Conservation (phyloP, 2,797 vertebrate genomes). For the Manis pentadactyla region DNA sequence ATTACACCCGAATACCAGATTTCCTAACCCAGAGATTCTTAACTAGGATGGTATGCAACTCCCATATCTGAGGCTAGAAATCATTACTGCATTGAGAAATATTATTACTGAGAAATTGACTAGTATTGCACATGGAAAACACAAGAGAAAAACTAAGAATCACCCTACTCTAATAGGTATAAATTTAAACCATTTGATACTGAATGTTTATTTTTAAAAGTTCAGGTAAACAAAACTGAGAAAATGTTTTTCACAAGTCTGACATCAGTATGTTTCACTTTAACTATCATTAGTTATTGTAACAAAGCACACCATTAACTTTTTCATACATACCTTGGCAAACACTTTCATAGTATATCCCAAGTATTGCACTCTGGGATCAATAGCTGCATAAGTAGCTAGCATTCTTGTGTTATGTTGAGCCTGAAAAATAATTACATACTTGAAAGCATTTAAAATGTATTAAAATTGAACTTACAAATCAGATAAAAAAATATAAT, state of each 20-base stretch:
- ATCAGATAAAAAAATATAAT: slow-evolving; percentile 45
- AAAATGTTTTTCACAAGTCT: slow-evolving; percentile 46
- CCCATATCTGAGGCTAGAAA: neutral
- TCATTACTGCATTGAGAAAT: slow-evolving; percentile 2
- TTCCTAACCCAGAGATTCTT: slow-evolving; percentile 53
- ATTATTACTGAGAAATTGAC: slow-evolving; percentile 39
- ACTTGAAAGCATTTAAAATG: slow-evolving; percentile 64
- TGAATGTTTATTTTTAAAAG: slow-evolving; percentile 11
- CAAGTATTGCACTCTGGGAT: slow-evolving; percentile 96
- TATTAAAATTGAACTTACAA: slow-evolving; percentile 32
- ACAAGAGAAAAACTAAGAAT: slow-evolving; percentile 41
- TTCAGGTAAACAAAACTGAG: slow-evolving; percentile 20
- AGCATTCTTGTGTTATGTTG: slow-evolving; percentile 99
- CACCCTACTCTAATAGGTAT: neutral
- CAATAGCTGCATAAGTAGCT: slow-evolving; percentile 96
- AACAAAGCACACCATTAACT: slow-evolving; percentile 46
- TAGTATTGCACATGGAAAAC: neutral
- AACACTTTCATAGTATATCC: slow-evolving; percentile 99
- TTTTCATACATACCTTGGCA: slow-evolving; percentile 92
- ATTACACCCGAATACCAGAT: slow-evolving; percentile 25
- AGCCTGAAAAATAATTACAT: slow-evolving; percentile 87
- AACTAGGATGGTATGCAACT: neutral
- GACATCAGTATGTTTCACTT: slow-evolving; percentile 44
- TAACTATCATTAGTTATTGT: neutral
- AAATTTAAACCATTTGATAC: slow-evolving; percentile 26